These are phyloP conservation scores for Trinectes maculatus DNA, from an alignment of 2,113 vertebrate species.

Conservation along the genomic window DNA sequence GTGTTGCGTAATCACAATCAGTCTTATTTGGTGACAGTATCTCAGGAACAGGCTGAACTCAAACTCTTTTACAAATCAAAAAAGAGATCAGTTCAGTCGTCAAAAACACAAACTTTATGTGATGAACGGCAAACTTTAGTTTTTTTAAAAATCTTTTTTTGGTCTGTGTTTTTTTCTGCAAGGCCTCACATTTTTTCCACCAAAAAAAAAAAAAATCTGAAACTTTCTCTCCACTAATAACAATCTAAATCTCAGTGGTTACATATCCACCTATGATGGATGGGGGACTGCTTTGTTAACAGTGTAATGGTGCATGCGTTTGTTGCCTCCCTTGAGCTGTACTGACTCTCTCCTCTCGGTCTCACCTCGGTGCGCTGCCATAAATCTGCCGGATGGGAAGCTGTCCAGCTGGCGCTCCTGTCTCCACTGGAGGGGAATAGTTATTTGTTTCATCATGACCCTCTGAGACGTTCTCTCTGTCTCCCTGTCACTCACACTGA, in stretches of 20 bases:
- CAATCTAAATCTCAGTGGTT: slow-evolving; percentile 4
- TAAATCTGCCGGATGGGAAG: slow-evolving; percentile 50
- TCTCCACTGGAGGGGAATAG: slow-evolving; percentile 14
- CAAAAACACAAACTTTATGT: not conserved
- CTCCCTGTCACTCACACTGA: slow-evolving; percentile 15
- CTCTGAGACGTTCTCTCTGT: slow-evolving; percentile 29
- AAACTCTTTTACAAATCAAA: not conserved
- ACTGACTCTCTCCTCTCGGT: slow-evolving; percentile 32
- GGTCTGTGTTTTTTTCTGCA: too few species aligned
- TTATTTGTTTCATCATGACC: slow-evolving; percentile 42
- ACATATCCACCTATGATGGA: slow-evolving; percentile 15
- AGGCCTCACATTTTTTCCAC: too few species aligned
- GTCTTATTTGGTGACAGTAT: not conserved
- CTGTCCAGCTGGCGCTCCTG: slow-evolving; percentile 42
- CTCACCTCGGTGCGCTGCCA: slow-evolving; percentile 29
- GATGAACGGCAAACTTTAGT: too few species aligned
- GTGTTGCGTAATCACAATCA: not conserved
- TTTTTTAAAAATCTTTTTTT: too few species aligned
- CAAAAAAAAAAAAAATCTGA: not conserved
- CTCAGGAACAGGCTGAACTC: not conserved
- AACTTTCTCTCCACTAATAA: not conserved
- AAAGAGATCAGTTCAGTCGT: not conserved
- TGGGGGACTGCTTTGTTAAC: not conserved
- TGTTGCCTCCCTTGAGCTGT: slow-evolving; percentile 11
- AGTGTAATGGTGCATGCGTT: slow-evolving; percentile 11